phyloP scores from a whole-genome alignment of 2,113 vertebrate species.

The Indicator maculatus region DNA sequence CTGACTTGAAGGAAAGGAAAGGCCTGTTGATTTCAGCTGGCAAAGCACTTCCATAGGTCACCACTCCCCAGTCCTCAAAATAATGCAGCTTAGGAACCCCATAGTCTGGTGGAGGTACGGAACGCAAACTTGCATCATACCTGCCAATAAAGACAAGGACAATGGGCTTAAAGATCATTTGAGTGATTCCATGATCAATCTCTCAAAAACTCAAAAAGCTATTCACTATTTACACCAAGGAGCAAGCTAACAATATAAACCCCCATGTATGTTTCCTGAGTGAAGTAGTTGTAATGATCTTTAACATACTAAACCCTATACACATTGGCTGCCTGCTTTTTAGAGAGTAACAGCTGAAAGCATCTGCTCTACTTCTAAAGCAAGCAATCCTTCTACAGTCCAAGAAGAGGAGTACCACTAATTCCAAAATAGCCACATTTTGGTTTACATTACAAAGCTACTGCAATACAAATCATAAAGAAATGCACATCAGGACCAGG shows the following conservation, averaged over 20 bases:
- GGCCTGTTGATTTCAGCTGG: constrained; percentile 86
- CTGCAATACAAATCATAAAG: not conserved
- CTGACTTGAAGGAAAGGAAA: constrained; percentile 97
- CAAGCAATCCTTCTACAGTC: not conserved
- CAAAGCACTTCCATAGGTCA: constrained; percentile 91
- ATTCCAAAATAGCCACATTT: not conserved
- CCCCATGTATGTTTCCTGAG: not conserved
- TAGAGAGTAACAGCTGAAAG: not conserved
- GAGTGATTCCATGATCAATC: not conserved
- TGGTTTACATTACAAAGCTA: not conserved
- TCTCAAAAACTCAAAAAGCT: accelerated
- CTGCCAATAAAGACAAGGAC: constrained; percentile 68
- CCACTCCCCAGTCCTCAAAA: constrained; percentile 99
- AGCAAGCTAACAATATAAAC: not conserved
- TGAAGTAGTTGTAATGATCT: not conserved
- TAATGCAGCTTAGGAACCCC: constrained; percentile 87
- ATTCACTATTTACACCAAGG: not conserved
- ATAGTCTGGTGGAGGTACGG: constrained; percentile 87
- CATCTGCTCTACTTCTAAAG: not conserved
- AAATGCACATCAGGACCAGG: not conserved
- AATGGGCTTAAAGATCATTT: not conserved
- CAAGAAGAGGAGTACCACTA: not conserved
- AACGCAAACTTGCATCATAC: constrained; percentile 88
- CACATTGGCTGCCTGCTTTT: not conserved
- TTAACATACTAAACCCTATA: not conserved